Conservation (phyloP, 2,888 invertebrate genomes). For the Sesia apiformis region DNA sequence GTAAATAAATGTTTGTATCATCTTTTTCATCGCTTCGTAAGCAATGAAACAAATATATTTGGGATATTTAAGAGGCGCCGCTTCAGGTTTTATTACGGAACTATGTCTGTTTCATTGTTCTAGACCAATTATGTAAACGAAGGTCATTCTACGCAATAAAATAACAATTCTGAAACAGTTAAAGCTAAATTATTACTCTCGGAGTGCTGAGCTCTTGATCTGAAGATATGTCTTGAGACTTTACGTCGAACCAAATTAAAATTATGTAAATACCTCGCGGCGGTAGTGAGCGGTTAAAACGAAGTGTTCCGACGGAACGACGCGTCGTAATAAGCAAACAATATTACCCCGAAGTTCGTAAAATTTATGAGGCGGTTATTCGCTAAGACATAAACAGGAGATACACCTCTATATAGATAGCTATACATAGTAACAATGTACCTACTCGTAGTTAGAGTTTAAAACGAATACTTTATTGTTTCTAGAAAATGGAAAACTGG, state of each 20-base stretch:
- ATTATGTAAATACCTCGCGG: slow-evolving; percentile 42
- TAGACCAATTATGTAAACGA: too few relatives aligned
- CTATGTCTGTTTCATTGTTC: too few relatives aligned
- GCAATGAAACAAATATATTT: too few relatives aligned
- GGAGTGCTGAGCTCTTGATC: neutral
- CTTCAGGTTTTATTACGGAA: too few relatives aligned
- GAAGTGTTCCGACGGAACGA: slow-evolving; percentile 34
- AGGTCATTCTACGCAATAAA: too few relatives aligned
- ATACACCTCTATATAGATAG: slow-evolving; percentile 12
- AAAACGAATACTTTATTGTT: slow-evolving; percentile 12
- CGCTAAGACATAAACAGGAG: slow-evolving; percentile 44
- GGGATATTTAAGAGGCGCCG: too few relatives aligned
- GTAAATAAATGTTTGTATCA: too few relatives aligned
- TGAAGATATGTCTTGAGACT: neutral
- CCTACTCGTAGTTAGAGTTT: slow-evolving; percentile 23
- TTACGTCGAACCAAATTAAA: slow-evolving; percentile 35
- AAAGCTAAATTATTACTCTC: too few relatives aligned
- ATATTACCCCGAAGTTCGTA: slow-evolving; percentile 52
- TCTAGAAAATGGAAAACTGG: slow-evolving; percentile 2
- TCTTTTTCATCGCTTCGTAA: too few relatives aligned
- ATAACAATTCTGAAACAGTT: too few relatives aligned
- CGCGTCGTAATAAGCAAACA: slow-evolving; percentile 52
- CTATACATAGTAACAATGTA: slow-evolving; percentile 30
- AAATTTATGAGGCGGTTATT: slow-evolving; percentile 63
- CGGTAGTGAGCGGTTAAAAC: slow-evolving; percentile 30